Percentiles rank a stretch among this genome's conserved stretches.
These are phyloP conservation scores for Hymenochirus boettgeri DNA, from an alignment of 2,113 vertebrate species.

Conservation along the genomic window DNA sequence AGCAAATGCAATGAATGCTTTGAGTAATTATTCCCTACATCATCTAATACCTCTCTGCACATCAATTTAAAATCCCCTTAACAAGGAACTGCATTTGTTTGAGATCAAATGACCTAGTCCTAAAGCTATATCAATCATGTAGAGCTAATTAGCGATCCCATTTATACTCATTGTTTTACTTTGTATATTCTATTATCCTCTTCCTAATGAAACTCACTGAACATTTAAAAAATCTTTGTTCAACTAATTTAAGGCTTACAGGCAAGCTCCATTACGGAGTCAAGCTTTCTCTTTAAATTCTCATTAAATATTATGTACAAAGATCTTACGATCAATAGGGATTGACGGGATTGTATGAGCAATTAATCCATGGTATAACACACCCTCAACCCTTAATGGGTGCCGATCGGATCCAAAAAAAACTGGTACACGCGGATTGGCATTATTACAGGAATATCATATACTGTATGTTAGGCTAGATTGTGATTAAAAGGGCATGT, in stretches of 20 bases:
- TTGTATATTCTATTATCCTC: constrained; percentile 83
- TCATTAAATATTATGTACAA: background rate
- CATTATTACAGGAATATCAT: no score
- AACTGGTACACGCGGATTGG: no score
- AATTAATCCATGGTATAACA: no score
- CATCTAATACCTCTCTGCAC: constrained; percentile 83
- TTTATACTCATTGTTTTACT: constrained; percentile 82
- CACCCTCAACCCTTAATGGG: no score
- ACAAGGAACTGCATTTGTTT: constrained; percentile 81
- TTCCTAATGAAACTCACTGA: constrained; percentile 84
- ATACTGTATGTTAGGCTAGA: no score
- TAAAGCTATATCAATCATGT: constrained; percentile 84
- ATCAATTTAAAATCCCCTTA: constrained; percentile 87
- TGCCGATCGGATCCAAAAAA: no score
- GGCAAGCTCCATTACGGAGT: constrained; percentile 67
- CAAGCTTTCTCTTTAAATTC: constrained; percentile 45
- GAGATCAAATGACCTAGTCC: constrained; percentile 79
- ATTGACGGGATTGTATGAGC: no score
- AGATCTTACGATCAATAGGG: no score
- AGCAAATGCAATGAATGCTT: constrained; percentile 77
- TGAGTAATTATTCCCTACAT: constrained; percentile 84
- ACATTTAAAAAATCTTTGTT: constrained; percentile 74
- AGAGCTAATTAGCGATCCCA: constrained; percentile 75
- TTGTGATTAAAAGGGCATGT: no score
- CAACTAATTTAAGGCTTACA: constrained; percentile 76